These are phyloP conservation scores for Drosophila erecta DNA, from an alignment of 1,140 invertebrate genomes.

Conservation along the genomic window DNA sequence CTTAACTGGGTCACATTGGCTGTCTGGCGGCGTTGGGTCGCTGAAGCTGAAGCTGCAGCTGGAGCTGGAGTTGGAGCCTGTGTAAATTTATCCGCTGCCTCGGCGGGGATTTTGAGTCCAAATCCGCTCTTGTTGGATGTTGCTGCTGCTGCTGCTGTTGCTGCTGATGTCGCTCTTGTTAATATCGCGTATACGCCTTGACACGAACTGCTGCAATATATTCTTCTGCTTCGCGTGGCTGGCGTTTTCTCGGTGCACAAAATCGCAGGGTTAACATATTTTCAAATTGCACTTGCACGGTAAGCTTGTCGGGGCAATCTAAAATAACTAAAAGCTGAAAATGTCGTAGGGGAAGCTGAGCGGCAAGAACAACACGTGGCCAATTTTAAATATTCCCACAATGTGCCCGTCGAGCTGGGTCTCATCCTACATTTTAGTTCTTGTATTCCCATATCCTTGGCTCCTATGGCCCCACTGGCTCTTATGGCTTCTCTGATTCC, in stretches of 20 bases:
- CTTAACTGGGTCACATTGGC: conserved; percentile 76
- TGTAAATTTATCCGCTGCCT: conserved; percentile 39
- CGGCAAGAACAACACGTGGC: conserved; percentile 49
- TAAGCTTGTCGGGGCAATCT: conserved; percentile 42
- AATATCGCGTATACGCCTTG: conserved; percentile 47
- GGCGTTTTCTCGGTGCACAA: conserved; percentile 28
- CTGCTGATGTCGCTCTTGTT: conserved; percentile 25
- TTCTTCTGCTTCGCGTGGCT: conserved; percentile 31
- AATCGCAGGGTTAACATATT: conserved; percentile 56
- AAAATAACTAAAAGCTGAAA: conserved; percentile 50
- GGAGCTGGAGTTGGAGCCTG: conserved; percentile 15
- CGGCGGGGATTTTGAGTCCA: conserved; percentile 13
- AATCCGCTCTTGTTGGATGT: conserved; percentile 13
- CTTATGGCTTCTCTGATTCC: neutral
- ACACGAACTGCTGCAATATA: conserved; percentile 40
- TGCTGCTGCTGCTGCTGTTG: conserved; percentile 2
- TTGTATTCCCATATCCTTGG: conserved; percentile 2
- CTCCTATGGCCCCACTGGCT: conserved; percentile 5
- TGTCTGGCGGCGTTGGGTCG: conserved; percentile 35
- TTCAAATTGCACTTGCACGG: conserved; percentile 51
- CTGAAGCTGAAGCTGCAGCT: conserved; percentile 5
- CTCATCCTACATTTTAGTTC: conserved; percentile 8
- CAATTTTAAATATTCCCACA: conserved; percentile 74
- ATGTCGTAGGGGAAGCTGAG: conserved; percentile 34
- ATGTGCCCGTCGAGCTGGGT: conserved; percentile 37